Conservation (phyloP, 30 jellyfish, hydroid and myxozoan species). For the Clytia hemisphaerica region DNA sequence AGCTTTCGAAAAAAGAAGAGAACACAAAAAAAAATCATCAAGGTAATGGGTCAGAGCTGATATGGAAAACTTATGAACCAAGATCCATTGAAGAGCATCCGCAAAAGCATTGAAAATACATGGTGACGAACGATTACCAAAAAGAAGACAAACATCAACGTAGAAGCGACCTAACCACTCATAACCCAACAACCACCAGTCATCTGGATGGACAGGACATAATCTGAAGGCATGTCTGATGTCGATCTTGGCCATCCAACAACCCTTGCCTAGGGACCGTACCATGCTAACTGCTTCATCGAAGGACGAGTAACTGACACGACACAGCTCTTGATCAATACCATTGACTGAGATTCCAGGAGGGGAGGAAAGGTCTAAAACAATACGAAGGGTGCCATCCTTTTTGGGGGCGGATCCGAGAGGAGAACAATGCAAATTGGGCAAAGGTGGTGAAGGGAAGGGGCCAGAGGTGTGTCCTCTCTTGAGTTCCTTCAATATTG, state of each 20-base stretch:
- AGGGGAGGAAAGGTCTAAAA: not conserved
- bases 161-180: conserved; percentile 5
- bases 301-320: not conserved
- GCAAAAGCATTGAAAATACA: conserved; percentile 6
- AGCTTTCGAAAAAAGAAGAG: not conserved
- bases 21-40: conserved; percentile 9
- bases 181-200: conserved; percentile 18
- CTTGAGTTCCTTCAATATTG: conserved; percentile 4
- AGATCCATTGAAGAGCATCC: conserved; percentile 9
- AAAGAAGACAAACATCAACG: conserved; percentile 6
- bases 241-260: conserved; percentile 15
- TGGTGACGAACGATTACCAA: conserved; percentile 1
- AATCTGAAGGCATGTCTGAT: conserved; percentile 8
- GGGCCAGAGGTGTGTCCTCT: conserved; percentile 11
- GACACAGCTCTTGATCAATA: not conserved
- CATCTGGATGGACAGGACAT: conserved; percentile 12
- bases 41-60: conserved; percentile 5
- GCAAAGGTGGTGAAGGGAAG: conserved; percentile 4
- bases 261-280: not conserved
- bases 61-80: not conserved
- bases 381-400: not conserved
- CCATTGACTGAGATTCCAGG: not conserved
- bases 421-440: conserved; percentile 6
- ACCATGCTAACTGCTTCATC: not conserved
- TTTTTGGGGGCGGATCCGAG: conserved; percentile 10